Base-by-base conservation (phyloP, 2,888 invertebrate genomes). In the Andrena camellia region DNA sequence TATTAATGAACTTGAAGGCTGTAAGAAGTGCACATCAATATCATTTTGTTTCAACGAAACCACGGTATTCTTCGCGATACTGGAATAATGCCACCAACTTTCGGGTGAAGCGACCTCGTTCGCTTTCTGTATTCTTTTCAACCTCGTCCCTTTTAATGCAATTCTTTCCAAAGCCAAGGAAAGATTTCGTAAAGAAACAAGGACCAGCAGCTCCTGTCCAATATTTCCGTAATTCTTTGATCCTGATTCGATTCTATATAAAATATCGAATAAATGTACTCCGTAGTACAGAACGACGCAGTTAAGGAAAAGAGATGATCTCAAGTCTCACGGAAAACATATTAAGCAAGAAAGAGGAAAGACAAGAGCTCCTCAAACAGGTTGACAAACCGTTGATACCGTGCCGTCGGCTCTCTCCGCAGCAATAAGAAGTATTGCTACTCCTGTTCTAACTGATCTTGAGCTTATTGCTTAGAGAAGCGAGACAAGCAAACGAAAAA, bases 391-490 rank as follows among this genome's bases (percentile, higher is more conserved):
- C 84, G 75, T 81, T 83, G 80, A 83, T 81, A 80, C 78, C 71
- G 78, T 64, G 73, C 69, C 77, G 84, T 80, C 80, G 81, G 81
- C 74, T 77, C 82, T 84, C 84, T 87, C 72, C 83, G 79, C 75
- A 87, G 86, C 90, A 88, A 88, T 90, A 89, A 91, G 89, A 91
- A 91, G 90, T 92, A 91, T 92, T 92, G 91, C 91, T 91, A 90
- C 89, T 91, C 86, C 89, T 87, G 84, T 84, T 88, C 83, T 81
- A 79, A 87, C 87, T 87, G 89, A 88, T 89, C 86, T 86, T 87
- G 83, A 85, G 87, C 86, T 91, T 91, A 92, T 91, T 92, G 89
- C 76, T 83, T 76, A 77, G 83, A 72, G 73, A 70, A 64, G 73
- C 76, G 66, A 75, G 54, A 68, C 48, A 50, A 62, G 59, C 42